phyloP scores from a whole-genome alignment of 2,888 invertebrate species.

The Branchipolynoe longqiensis region DNA sequence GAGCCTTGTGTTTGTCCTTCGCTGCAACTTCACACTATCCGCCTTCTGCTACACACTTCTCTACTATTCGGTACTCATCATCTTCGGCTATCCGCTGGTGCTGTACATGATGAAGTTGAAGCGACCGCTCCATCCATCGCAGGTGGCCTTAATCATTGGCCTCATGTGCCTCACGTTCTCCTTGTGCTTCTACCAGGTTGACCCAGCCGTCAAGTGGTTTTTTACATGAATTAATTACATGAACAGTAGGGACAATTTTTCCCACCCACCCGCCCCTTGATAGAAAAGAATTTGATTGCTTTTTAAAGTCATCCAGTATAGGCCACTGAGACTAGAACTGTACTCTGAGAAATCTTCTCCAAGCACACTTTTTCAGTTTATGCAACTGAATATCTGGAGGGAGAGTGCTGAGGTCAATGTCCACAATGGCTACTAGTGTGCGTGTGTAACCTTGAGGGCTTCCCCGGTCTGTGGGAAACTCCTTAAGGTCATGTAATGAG shows the following conservation, averaged over 20 bases:
- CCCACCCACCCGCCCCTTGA: not conserved
- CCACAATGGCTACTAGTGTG: too few species aligned
- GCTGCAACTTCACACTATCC: not conserved
- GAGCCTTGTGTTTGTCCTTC: not conserved
- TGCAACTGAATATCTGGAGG: too few species aligned
- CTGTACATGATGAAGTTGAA: not conserved
- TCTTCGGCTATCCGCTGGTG: slow-evolving; percentile 4
- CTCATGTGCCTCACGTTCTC: not conserved
- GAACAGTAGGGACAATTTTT: not conserved
- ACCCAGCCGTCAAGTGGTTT: not conserved
- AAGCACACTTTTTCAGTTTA: too few species aligned
- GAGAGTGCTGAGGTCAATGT: too few species aligned
- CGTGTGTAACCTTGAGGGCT: too few species aligned
- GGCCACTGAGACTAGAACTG: too few species aligned
- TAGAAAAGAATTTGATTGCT: not conserved
- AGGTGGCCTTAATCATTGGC: not conserved
- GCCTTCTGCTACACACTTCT: slow-evolving; percentile 13
- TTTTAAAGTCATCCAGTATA: too few species aligned
- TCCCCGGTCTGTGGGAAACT: too few species aligned
- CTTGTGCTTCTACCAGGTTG: not conserved
- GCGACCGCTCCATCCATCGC: too few species aligned
- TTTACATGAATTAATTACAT: not conserved
- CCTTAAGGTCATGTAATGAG: too few species aligned
- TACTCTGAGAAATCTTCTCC: too few species aligned
- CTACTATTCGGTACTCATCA: slow-evolving; percentile 10